Evolutionary conservation across 2,113 vertebrate species (phyloP).

Genomic region (Hoplias malabaricus): DNA sequence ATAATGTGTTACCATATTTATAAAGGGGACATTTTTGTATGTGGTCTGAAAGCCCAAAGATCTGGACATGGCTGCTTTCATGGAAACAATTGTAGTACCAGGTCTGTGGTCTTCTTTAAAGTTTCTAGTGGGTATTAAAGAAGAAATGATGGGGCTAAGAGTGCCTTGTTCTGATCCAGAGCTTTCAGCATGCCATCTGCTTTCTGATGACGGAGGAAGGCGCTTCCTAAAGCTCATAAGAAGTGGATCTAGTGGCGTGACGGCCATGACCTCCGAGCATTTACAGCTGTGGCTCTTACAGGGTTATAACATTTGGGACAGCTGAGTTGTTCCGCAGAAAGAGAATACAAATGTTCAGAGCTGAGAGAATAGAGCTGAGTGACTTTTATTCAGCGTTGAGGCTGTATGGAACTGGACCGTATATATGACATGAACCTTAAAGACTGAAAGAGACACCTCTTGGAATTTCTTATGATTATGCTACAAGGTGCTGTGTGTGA

Average conservation of each 20-base stretch:
- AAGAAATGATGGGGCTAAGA: constrained; percentile 21
- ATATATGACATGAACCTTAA: not conserved
- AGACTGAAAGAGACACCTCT: not conserved
- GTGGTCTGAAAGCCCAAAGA: not conserved
- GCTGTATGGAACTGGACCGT: not conserved
- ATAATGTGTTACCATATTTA: not conserved
- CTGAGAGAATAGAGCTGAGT: not conserved
- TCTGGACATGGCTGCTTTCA: not conserved
- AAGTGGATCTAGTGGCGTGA: constrained; percentile 46
- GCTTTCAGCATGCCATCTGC: constrained; percentile 50
- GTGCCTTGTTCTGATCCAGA: constrained; percentile 21
- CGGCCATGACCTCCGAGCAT: constrained; percentile 24
- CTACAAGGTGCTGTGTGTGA: not conserved
- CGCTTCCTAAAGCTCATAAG: constrained; percentile 38
- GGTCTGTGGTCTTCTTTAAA: constrained; percentile 23
- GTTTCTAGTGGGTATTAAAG: constrained; percentile 23
- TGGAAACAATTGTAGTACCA: not conserved
- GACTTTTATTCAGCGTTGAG: not conserved
- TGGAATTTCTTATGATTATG: not conserved
- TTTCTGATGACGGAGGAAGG: constrained; percentile 49
- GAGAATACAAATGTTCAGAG: not conserved
- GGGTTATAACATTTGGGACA: constrained; percentile 48
- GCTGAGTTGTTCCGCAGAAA: constrained; percentile 14
- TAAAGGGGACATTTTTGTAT: not conserved
- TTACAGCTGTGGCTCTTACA: constrained; percentile 50